Conservation (phyloP, 2,113 vertebrate species). For the Amphiprion percula region DNA sequence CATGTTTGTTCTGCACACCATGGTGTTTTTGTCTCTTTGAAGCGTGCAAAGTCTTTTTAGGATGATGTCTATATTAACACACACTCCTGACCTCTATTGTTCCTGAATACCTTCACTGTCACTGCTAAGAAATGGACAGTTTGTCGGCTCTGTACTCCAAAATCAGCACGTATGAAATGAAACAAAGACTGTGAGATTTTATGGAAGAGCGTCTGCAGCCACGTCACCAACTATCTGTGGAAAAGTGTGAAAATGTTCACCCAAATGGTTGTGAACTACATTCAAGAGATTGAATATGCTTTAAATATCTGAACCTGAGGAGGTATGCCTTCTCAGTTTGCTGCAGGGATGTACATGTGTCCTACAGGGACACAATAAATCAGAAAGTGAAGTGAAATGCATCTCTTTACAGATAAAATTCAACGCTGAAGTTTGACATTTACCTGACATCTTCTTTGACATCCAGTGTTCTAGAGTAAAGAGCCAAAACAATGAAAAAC, state of each 20-base stretch:
- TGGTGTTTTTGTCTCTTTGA: neutral
- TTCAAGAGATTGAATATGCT: too few species aligned
- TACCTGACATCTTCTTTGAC: neutral
- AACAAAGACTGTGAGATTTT: neutral
- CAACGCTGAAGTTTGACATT: neutral
- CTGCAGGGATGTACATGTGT: neutral
- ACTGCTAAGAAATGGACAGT: neutral
- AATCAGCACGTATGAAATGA: neutral
- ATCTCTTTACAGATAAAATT: neutral
- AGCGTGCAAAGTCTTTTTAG: neutral
- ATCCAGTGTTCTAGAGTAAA: neutral
- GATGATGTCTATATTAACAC: neutral
- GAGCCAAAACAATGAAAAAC: conserved; percentile 10
- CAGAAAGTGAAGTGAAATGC: neutral
- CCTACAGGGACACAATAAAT: neutral
- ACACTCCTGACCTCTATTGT: neutral
- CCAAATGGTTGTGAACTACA: neutral
- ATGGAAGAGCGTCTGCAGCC: neutral
- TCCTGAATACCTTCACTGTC: neutral
- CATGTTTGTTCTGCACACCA: neutral
- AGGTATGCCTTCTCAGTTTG: neutral
- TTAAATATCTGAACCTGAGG: neutral
- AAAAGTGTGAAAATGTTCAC: neutral
- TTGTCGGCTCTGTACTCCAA: neutral
- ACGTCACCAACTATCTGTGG: neutral